Evolutionary conservation across 2,888 invertebrate species (phyloP), one percentile per base, ranked within the genome.

Genomic region (Pristionchus fissidentatus): DNA sequence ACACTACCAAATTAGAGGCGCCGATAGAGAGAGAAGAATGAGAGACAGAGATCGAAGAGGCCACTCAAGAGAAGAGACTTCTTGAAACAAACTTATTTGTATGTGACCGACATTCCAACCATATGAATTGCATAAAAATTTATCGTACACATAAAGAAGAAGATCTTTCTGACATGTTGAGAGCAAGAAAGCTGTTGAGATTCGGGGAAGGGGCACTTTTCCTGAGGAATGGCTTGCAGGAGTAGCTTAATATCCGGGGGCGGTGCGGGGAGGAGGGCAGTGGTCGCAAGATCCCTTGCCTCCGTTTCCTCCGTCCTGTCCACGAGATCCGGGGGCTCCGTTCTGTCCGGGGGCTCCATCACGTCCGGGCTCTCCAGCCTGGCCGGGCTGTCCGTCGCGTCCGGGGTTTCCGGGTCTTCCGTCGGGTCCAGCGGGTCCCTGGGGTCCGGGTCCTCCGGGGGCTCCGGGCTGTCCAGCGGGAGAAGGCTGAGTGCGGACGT

Each of bases 281-380:
- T 83, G 83, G 83, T 83, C 83, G 83, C 83, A 83, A 83, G 83
- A 52, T 26, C 83, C 83, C 83, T 83, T 83, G 46, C 83, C 83
- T 83, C 83, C 83, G 83, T 83, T 83, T 22, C 83, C 73, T 83
- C 83, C 83, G 55, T 83, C 83, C 7, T 83, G 19, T 70, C 83
- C 83, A 26, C 83, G 70, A 26, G 32, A 22, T 83, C 83, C 83
- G 55, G 83, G 83, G 41, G 70, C 73, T 83, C 83, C 83, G 70
- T 73, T 41, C 29, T 83, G 26, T 1, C 83, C 83, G 73, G 83
- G 83, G 29, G 32, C 35, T 73, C 83, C 83, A 52, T 70, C 83
- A 7, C 22, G 60, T 46, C 83, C 83, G 32, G 83, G 83, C 29
- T 49, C 57, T 75, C 83, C 83, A 29, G 75, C 29, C 60, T 77